Percentiles rank a stretch among this genome's conserved stretches.
phyloP scores from a whole-genome alignment of 2,888 invertebrate genomes.

The Drosophila tanythrix region DNA sequence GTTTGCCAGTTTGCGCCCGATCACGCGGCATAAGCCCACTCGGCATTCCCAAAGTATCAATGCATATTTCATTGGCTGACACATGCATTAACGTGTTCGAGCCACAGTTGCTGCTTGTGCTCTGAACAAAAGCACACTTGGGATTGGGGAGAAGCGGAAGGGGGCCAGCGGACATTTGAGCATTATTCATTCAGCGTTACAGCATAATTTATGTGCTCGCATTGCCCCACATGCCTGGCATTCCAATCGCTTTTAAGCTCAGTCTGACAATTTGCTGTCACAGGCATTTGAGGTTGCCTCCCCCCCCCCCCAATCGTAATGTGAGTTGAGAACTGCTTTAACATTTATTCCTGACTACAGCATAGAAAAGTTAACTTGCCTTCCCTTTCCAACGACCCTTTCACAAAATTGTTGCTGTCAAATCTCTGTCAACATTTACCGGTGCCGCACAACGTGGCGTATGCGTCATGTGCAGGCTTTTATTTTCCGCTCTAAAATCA shows the following conservation, averaged over 20 bases:
- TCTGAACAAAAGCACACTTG: constrained; percentile 3
- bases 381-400: neutral
- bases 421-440: constrained; percentile 54
- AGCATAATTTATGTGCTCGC: constrained; percentile 74
- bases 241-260: constrained; percentile 51
- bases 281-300: constrained; percentile 44
- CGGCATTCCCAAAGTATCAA: constrained; percentile 51
- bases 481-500: constrained; percentile 3
- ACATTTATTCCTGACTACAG: constrained; percentile 52
- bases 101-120: constrained; percentile 25
- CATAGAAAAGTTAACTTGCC: constrained; percentile 30
- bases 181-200: constrained; percentile 71
- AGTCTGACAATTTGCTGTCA: constrained; percentile 70
- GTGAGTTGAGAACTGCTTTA: constrained; percentile 19
- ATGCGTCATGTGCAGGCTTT: constrained; percentile 44
- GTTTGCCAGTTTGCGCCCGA: constrained; percentile 21
- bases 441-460: constrained; percentile 40
- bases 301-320: neutral
- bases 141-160: neutral
- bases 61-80: constrained; percentile 79
- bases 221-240: constrained; percentile 63
- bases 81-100: constrained; percentile 77
- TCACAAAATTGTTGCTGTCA: constrained; percentile 40
- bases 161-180: constrained; percentile 5
- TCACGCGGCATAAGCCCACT: constrained; percentile 27